A percentile compares a stretch with the other conserved stretches of the same genome.
These are phyloP conservation scores for Pelagia noctiluca DNA, from an alignment of 30 jellyfish, hydroid and myxozoan genomes.

Conservation along the genomic window DNA sequence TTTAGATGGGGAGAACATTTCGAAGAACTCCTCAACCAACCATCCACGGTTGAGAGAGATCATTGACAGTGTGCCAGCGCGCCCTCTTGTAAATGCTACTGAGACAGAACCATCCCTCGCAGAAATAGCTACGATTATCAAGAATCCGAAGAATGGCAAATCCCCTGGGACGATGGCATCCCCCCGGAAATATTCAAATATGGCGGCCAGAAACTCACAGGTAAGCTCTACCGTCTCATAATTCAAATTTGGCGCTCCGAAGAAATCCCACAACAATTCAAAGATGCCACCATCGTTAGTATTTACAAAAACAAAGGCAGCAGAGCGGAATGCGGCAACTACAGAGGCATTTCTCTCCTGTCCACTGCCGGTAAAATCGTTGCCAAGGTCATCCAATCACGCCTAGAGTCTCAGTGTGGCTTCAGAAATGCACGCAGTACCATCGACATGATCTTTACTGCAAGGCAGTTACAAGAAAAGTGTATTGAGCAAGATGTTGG, in stretches of 20 bases:
- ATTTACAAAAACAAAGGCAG: conserved; percentile 49
- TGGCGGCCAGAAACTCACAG: conserved; percentile 6
- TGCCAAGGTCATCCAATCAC: conserved; percentile 19
- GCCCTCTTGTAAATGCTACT: too few species aligned
- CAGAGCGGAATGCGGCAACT: conserved; percentile 51
- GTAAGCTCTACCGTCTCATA: conserved; percentile 6
- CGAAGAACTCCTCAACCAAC: too few species aligned
- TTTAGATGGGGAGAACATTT: too few species aligned
- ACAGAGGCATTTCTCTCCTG: conserved; percentile 67
- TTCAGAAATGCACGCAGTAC: conserved; percentile 45
- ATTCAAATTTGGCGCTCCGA: conserved; percentile 40
- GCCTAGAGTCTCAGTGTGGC: conserved; percentile 73
- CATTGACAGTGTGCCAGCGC: too few species aligned
- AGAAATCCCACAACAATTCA: conserved; percentile 43
- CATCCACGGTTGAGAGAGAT: too few species aligned
- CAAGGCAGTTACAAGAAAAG: conserved; percentile 55
- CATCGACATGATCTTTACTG: conserved; percentile 52
- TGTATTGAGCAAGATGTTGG: conserved; percentile 44
- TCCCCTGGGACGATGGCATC: conserved; percentile 44
- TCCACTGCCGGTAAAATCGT: conserved; percentile 31
- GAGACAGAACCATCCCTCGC: too few species aligned
- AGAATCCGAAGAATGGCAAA: too few species aligned
- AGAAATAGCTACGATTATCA: too few species aligned
- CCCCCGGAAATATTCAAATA: conserved; percentile 18
- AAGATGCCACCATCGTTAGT: conserved; percentile 34